Percentiles rank a stretch among this genome's conserved stretches.
Evolutionary conservation across 2,888 invertebrate genomes (phyloP).

Genomic region (Lydus trimaculatus): DNA sequence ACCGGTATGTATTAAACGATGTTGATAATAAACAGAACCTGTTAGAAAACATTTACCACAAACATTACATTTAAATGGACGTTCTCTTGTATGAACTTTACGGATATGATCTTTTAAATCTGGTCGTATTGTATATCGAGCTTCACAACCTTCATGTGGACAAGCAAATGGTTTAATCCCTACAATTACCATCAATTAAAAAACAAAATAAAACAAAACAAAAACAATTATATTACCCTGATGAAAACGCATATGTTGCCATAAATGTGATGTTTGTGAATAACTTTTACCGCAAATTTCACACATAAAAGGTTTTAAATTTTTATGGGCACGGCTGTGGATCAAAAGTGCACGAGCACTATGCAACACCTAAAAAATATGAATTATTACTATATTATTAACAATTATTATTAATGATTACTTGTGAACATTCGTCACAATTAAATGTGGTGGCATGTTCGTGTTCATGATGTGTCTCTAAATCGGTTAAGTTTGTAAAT

Average conservation of each 20-base stretch:
- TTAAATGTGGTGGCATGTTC: constrained; percentile 58
- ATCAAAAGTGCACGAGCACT: constrained; percentile 58
- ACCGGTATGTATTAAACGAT: constrained; percentile 69
- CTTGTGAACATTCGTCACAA: constrained; percentile 60
- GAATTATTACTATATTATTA: constrained; percentile 3
- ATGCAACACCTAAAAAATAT: constrained; percentile 51
- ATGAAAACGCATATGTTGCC: constrained; percentile 72
- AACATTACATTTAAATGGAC: constrained; percentile 68
- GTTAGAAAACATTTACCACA: constrained; percentile 70
- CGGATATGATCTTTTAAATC: constrained; percentile 70
- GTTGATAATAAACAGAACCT: constrained; percentile 71
- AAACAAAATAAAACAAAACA: not conserved
- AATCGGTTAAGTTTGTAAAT: constrained; percentile 50
- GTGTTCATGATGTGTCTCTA: constrained; percentile 55
- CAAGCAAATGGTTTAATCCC: constrained; percentile 71
- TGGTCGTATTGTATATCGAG: constrained; percentile 69
- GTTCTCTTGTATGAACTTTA: constrained; percentile 70
- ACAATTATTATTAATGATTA: constrained; percentile 39
- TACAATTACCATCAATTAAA: constrained; percentile 40
- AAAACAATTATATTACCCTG: constrained; percentile 60
- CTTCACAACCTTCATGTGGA: constrained; percentile 66
- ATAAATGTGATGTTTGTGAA: constrained; percentile 70
- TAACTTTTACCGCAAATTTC: constrained; percentile 70
- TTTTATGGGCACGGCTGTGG: constrained; percentile 59
- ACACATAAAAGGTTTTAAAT: constrained; percentile 64